Evolutionary conservation across 2,797 vertebrate species (phyloP), one percentile per base, ranked within the genome.

Genomic region (Hipposideros larvatus): DNA sequence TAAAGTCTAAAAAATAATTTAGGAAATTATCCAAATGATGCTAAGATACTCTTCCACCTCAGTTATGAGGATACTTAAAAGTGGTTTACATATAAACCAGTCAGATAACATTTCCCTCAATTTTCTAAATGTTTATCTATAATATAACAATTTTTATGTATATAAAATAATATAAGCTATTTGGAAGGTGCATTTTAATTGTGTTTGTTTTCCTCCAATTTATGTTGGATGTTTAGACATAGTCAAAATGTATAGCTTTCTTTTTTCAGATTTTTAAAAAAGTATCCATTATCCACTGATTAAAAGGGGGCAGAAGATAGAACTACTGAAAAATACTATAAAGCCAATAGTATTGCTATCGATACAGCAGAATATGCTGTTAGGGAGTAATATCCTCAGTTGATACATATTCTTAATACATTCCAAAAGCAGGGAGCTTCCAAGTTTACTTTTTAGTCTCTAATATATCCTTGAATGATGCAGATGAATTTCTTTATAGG

Each of bases 141-240:
- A 96, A 71, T 63, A 86, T 57, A 34, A 86, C 89, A 46, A 31
- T 11, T 21, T 79, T 61, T 68, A 46, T 53, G 86, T 95, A 41
- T 65, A 90, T 65, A n/a, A 74, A 88, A 71, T 71, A 61, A 37
- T 22, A 68, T 37, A 88, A 68, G 22, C 41, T 37, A 95, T 90
- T 75, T 93, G 53, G 46, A 65, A 70, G 7, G 4, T 3, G 31
- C 73, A 3, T 18, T 14, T 65, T 31, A 59, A 51, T 65, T n/a
- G 37, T 75, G 48, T 41, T 7, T 89, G 2, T 59, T 41, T 46
- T 48, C 51, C 16, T 57, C 51, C 16, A 46, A 53, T 77, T 73
- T 22, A 7, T 68, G 22, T 73, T 73, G 28, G 24, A 57, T 68
- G 34, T 80, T 68, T 86, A 86, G 61, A 87, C 4, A 66, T 6